phyloP scores from a whole-genome alignment of 2,797 vertebrate genomes.

The Chelonia mydas region DNA sequence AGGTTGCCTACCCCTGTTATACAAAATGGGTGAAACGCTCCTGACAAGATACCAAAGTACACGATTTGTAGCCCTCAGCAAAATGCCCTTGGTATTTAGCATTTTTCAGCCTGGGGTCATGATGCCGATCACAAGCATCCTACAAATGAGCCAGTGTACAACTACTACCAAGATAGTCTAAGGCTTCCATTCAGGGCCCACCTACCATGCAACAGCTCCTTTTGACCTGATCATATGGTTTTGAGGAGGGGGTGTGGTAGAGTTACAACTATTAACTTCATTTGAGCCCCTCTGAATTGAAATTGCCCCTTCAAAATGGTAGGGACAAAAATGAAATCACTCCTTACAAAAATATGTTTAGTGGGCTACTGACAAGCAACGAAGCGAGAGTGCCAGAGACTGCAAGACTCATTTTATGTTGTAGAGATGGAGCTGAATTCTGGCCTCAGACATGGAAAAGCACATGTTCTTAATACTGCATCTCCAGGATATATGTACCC shows the following conservation, averaged over 20 bases:
- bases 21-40: not conserved
- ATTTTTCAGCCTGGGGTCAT: not conserved
- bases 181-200: no score
- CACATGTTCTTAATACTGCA: fast-evolving
- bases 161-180: not conserved
- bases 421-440: not conserved
- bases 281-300: not conserved
- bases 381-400: not conserved
- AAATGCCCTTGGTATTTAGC: fast-evolving
- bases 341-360: not conserved
- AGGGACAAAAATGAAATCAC: not conserved
- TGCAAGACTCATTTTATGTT: not conserved
- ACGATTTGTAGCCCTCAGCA: not conserved
- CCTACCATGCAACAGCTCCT: not conserved
- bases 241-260: not conserved
- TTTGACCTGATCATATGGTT: not conserved
- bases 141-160: not conserved
- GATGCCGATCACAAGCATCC: not conserved
- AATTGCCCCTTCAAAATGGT: not conserved
- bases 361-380: not conserved
- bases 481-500: not conserved
- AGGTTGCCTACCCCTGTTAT: no score
- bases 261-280: not conserved
- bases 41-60: not conserved
- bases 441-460: not conserved